Percentiles rank a stretch among this genome's conserved stretches.
These are phyloP conservation scores for Adelognathus sp. DNA, from an alignment of 2,888 invertebrate species.

Conservation along the genomic window DNA sequence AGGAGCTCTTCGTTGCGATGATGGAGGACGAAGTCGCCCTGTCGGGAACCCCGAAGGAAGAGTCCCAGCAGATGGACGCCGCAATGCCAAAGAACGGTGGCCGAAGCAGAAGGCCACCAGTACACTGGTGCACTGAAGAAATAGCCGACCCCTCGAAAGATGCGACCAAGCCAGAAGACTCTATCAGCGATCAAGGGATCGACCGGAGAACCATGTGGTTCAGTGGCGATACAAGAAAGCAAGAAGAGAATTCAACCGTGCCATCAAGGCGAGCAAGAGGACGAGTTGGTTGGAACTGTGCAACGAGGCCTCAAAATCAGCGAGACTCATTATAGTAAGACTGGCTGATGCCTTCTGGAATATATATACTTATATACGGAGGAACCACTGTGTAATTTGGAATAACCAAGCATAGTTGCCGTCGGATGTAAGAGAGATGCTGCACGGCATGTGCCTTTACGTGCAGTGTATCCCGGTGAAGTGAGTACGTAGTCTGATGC, in stretches of 20 bases:
- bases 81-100: constrained; percentile 29
- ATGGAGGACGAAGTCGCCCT: constrained; percentile 14
- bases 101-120: background rate
- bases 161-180: constrained; percentile 28
- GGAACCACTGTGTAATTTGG: constrained; percentile 25
- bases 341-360: constrained; percentile 5
- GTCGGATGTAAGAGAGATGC: background rate
- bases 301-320: constrained; percentile 10
- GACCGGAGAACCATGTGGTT: background rate
- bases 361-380: constrained; percentile 6
- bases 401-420: constrained; percentile 19
- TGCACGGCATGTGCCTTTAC: background rate
- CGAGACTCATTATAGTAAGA: background rate
- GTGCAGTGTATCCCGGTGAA: constrained; percentile 12
- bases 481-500: constrained; percentile 6
- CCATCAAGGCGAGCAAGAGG: constrained; percentile 32
- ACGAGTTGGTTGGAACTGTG: constrained; percentile 15
- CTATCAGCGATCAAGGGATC: constrained; percentile 33
- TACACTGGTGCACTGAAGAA: constrained; percentile 48
- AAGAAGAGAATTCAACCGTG: constrained; percentile 13
- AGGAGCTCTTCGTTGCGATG: background rate
- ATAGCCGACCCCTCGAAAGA: constrained; percentile 26
- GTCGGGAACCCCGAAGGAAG: background rate
- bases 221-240: constrained; percentile 22
- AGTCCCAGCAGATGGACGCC: constrained; percentile 23